phyloP scores from a whole-genome alignment of 2,888 invertebrate species.

The Troides aeacus region DNA sequence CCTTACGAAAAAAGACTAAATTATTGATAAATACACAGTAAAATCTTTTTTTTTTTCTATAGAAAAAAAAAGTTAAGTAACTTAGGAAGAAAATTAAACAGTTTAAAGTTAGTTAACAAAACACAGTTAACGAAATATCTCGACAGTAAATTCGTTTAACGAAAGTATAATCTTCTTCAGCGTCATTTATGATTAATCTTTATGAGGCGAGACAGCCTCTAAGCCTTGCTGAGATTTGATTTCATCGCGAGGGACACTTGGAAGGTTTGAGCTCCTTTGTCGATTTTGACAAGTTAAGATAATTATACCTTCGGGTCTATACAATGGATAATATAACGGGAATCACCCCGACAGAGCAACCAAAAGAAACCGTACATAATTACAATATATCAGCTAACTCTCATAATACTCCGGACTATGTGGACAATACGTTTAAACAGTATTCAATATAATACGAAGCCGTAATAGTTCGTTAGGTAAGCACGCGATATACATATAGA shows the following conservation, averaged over 20 bases:
- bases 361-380: constrained; percentile 4
- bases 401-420: background rate
- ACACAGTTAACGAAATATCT: too few species aligned
- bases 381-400: background rate
- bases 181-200: background rate
- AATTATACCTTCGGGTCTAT: constrained; percentile 12
- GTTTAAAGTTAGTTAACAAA: too few species aligned
- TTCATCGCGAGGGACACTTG: constrained; percentile 15
- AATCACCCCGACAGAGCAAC: background rate
- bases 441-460: too few species aligned
- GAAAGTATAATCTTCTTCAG: background rate
- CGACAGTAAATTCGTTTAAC: too few species aligned
- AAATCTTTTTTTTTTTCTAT: too few species aligned
- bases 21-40: too few species aligned
- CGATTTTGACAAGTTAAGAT: constrained; percentile 9
- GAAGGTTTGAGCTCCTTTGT: constrained; percentile 16
- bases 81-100: too few species aligned
- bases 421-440: too few species aligned
- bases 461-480: too few species aligned
- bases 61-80: too few species aligned
- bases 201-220: background rate
- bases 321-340: background rate
- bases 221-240: constrained; percentile 11
- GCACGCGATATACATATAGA: too few species aligned
- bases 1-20: too few species aligned